Percentiles rank a stretch among this genome's conserved stretches.
Conservation (phyloP, 2,888 invertebrate genomes). For the Diaprepes abbreviatus region DNA sequence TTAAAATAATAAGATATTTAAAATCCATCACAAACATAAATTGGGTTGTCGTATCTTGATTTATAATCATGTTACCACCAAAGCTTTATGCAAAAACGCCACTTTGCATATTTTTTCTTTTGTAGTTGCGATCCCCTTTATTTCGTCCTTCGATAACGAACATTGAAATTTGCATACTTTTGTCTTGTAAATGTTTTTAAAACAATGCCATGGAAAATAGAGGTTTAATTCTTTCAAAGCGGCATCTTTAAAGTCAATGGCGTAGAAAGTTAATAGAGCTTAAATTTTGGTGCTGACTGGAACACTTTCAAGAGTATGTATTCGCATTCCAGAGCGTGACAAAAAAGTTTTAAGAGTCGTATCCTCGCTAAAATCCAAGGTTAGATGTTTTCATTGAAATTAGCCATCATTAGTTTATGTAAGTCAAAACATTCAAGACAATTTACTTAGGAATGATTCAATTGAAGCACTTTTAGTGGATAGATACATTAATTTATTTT, state of each 20-base stretch:
- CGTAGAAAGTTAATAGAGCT: no score
- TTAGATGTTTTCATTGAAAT: no score
- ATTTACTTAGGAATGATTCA: no score
- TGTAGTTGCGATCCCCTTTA: slow-evolving; percentile 33
- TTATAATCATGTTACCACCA: slow-evolving; percentile 34
- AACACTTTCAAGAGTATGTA: no score
- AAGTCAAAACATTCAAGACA: no score
- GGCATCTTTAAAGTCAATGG: slow-evolving; percentile 31
- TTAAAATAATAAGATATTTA: slow-evolving; percentile 4
- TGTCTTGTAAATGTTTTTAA: slow-evolving; percentile 57
- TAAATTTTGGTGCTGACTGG: no score
- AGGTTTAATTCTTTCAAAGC: slow-evolving; percentile 51
- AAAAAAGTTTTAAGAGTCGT: no score
- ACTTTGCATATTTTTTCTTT: slow-evolving; percentile 40
- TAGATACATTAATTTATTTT: no score
- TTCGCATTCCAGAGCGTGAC: no score
- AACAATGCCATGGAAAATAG: slow-evolving; percentile 53
- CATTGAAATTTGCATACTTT: slow-evolving; percentile 58
- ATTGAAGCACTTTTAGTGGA: no score
- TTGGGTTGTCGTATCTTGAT: slow-evolving; percentile 24
- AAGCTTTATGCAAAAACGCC: slow-evolving; percentile 23
- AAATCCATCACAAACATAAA: slow-evolving; percentile 20
- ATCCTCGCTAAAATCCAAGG: no score
- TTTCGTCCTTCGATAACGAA: slow-evolving; percentile 38
- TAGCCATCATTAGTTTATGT: no score